Base-by-base conservation (phyloP, 2,797 vertebrate genomes). In the Novumbra hubbsi region DNA sequence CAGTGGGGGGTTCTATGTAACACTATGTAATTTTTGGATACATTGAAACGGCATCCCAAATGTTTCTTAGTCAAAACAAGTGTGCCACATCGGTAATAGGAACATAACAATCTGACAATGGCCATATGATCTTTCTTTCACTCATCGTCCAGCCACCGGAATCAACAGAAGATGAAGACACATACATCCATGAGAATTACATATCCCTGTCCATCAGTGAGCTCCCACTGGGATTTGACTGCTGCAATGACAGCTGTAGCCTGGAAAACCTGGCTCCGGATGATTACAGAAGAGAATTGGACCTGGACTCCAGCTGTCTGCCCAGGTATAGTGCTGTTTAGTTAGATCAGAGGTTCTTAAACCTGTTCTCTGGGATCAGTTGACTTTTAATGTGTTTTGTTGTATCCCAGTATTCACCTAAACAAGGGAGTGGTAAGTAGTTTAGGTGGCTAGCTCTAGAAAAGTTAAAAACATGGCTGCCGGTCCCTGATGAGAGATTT, bases 151-250 rank as follows among this genome's bases (percentile, higher is more conserved):
- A 97, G 95, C 88, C 71, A 27, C 93, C 95, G 73, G 84, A 86
- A 48, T 89, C 84, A 57, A 92, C 84, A 74, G 95, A 96, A 79
- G 95, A 95, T 8, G 95, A 95, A 65, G 94, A 96, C 73, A 55
- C 76, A 38, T 87, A 89, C 1, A 84, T 91, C 63, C 95, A 94
- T 0, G 96, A 97, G 73, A 95, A 96, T 30, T 93, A 96, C 15
- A 77, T 96, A 49, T 95, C 93, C 0, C 91, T 95, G 21, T 96
- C 94, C 79, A 94, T 95, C 84, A 94, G 86, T 65, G 96, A 98
- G 76, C 90, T 94, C 28, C 94, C 95, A 0, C 90, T 91, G 71
- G 94, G 92, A 12, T 95, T 95, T 77, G 92, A 93, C 77, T 93
- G 92, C 79, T 24, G 55, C 55, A 90, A 92, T 3, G 95, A 97